Evolutionary conservation across 1,140 invertebrate species (phyloP).

Genomic region (Papilio machaon): DNA sequence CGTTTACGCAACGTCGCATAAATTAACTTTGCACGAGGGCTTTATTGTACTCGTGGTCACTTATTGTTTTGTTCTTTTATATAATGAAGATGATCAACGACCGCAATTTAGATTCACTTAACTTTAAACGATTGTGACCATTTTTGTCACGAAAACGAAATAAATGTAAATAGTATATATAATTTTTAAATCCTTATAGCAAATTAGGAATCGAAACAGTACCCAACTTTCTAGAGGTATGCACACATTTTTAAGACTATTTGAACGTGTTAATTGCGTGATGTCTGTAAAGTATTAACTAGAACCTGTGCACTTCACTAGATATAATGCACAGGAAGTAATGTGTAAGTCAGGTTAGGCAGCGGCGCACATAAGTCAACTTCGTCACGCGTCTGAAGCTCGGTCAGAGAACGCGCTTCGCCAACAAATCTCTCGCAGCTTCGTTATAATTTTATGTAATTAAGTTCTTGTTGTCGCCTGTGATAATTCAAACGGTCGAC

Average conservation of each 20-base stretch:
- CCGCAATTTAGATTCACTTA: constrained; percentile 18
- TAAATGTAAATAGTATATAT: neutral
- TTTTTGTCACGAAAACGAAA: neutral
- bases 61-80: constrained; percentile 23
- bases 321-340: constrained; percentile 36
- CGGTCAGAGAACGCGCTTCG: constrained; percentile 48
- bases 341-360: constrained; percentile 35
- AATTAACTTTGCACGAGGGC: constrained; percentile 62
- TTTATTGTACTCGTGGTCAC: constrained; percentile 55
- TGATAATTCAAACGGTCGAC: constrained; percentile 15
- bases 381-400: constrained; percentile 49
- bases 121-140: neutral
- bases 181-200: neutral
- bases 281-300: neutral
- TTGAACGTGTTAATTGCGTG: neutral
- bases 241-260: too few species aligned
- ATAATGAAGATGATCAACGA: constrained; percentile 21
- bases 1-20: constrained; percentile 74
- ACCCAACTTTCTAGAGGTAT: neutral
- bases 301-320: constrained; percentile 26
- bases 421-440: constrained; percentile 45
- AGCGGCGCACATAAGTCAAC: constrained; percentile 46
- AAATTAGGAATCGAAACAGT: neutral
- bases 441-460: constrained; percentile 20
- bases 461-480: constrained; percentile 22